Evolutionary conservation across 2,888 invertebrate species (phyloP).

Genomic region (Diploptera punctata): DNA sequence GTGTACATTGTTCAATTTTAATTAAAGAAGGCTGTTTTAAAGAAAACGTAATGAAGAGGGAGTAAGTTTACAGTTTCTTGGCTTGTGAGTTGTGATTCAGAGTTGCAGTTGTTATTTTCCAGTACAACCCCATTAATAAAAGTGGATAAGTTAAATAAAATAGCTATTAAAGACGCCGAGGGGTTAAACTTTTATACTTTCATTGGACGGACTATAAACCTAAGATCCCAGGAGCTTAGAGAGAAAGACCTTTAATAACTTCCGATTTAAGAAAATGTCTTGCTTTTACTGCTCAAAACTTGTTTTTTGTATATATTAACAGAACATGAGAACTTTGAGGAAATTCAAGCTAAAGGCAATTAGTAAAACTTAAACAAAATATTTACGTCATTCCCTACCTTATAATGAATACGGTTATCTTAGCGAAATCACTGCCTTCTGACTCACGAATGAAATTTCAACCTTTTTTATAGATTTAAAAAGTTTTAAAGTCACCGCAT

Average conservation of each 20-base stretch:
- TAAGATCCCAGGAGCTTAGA: neutral
- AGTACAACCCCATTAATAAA: too few species aligned
- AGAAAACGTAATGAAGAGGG: too few species aligned
- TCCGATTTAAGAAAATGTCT: neutral
- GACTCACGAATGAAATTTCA: neutral
- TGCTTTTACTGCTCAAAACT: neutral
- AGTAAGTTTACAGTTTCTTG: too few species aligned
- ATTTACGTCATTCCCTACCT: conserved; percentile 10
- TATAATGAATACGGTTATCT: conserved; percentile 23
- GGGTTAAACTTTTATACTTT: too few species aligned
- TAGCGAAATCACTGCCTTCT: conserved; percentile 2
- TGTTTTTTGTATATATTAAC: neutral
- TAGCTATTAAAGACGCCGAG: too few species aligned
- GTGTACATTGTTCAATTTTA: too few species aligned
- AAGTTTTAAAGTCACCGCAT: conserved; percentile 18
- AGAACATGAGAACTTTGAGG: neutral
- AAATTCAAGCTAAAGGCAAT: neutral
- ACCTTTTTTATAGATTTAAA: conserved; percentile 23
- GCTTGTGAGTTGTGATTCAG: too few species aligned
- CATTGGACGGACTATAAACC: too few species aligned
- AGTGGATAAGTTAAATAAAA: too few species aligned
- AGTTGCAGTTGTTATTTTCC: too few species aligned
- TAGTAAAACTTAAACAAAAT: conserved; percentile 5
- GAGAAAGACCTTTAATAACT: neutral
- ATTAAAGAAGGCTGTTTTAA: too few species aligned